Evolutionary conservation across 2,113 vertebrate genomes (phyloP), one percentile per base, ranked within the genome.

Genomic region (Calypte anna): DNA sequence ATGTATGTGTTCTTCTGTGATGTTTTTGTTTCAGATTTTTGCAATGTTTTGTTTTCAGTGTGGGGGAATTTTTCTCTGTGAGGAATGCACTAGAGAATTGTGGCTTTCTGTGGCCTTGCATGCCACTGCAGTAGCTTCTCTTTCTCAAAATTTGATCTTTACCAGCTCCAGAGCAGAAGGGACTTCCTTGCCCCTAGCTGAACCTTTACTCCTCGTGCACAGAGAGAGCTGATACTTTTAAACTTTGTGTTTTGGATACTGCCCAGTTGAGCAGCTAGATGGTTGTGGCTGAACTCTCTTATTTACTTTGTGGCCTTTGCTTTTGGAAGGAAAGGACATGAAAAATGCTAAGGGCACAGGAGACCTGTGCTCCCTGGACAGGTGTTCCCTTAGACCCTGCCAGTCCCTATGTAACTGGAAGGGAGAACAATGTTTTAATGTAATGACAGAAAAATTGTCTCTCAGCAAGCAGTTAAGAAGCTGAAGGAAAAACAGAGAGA

Each of bases 101-200:
- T 66, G 8, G 3, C 70, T 84, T 67, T 79, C 69, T 70, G 33
- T 80, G 44, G 44, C 51, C 54, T 82, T 85, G 25, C 40, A 44
- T 33, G 25, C 54, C 18, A 9, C 36, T 91, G 75, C 36, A 73
- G 36, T 74, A 78, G 28, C 53, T 75, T 40, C 40, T 40, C 40
- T 40, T 70, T 92, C 36, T 95, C 67, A 96, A 59, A 91, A 75
- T 81, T 64, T 86, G 64, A 78, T 94, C 79, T 83, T 94, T 81
- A 83, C 44, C 75, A 90, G 61, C 59, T 81, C 24, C 15, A 88
- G 79, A 25, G 38, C 82, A 79, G 57, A 93, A 88, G 96, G 93
- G 91, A 94, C 94, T 97, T 97, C 96, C 92, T 96, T 86, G 69
- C 90, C 95, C 92, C 81, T 82, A 61, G 80, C 24, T 93, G 92